These are phyloP conservation scores for Aricia agestis DNA, from an alignment of 1,140 invertebrate species.

Conservation along the genomic window DNA sequence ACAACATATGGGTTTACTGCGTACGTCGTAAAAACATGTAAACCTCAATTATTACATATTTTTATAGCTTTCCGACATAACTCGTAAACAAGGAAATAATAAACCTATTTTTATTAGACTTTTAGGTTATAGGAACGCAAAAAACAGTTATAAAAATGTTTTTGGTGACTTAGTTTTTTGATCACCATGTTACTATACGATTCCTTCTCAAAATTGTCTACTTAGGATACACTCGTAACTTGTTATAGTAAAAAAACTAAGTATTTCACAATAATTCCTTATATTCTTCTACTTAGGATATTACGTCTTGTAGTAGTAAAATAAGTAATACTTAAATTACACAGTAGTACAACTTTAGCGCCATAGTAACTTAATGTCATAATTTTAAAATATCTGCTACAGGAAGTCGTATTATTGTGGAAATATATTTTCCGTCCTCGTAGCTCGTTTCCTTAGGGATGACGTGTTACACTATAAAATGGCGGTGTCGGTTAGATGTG, in stretches of 20 bases:
- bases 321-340: too few relatives aligned
- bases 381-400: not conserved
- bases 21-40: conserved; percentile 1
- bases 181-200: too few relatives aligned
- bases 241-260: too few relatives aligned
- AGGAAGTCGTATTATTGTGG: not conserved
- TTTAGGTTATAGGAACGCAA: not conserved
- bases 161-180: too few relatives aligned
- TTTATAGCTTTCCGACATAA: not conserved
- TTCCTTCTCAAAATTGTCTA: too few relatives aligned
- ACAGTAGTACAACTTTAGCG: not conserved
- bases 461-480: not conserved
- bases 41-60: not conserved
- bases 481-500: not conserved
- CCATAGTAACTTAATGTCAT: not conserved
- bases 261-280: too few relatives aligned
- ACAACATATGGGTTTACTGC: not conserved
- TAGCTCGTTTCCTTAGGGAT: not conserved
- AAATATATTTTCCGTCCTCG: not conserved
- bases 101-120: not conserved
- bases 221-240: too few relatives aligned
- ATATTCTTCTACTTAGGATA: too few relatives aligned
- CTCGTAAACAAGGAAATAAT: conserved; percentile 7
- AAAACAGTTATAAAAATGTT: too few relatives aligned
- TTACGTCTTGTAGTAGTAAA: too few relatives aligned